Percentiles rank a stretch among this genome's conserved stretches.
phyloP scores from a whole-genome alignment of 2,113 vertebrate genomes.

The Craseonycteris thonglongyai region DNA sequence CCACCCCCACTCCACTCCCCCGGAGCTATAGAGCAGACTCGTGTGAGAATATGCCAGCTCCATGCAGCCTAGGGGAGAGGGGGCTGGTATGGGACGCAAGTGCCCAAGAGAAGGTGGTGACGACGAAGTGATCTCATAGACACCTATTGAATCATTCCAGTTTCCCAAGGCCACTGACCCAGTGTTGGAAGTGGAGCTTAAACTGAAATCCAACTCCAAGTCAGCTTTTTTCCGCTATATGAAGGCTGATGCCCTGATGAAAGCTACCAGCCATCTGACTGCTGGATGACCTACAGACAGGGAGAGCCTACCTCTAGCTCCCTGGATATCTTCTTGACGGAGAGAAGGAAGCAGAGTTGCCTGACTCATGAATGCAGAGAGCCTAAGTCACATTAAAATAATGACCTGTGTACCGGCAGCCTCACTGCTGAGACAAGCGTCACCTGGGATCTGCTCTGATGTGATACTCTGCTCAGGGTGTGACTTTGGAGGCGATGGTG shows the following conservation, averaged over 20 bases:
- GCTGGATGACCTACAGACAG: not conserved
- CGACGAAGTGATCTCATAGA: not conserved
- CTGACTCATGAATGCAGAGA: not conserved
- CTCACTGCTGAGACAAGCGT: not conserved
- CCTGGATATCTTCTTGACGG: not conserved
- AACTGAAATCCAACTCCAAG: not conserved
- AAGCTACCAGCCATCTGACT: not conserved
- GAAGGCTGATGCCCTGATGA: not conserved
- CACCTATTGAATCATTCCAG: not conserved
- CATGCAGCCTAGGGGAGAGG: not conserved
- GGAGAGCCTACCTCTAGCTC: not conserved
- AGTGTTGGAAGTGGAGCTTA: not conserved
- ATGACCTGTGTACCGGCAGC: too few relatives aligned
- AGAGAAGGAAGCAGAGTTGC: not conserved
- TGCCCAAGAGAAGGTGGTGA: not conserved
- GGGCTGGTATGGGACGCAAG: rapidly evolving
- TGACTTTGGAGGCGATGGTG: not conserved
- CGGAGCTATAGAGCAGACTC: not conserved
- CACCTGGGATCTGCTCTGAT: not conserved
- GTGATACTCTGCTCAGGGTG: not conserved
- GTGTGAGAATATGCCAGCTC: too few relatives aligned
- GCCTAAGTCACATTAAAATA: not conserved
- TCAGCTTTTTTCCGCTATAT: not conserved
- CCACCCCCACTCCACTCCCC: not conserved
- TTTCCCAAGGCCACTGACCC: not conserved